Base-by-base conservation (phyloP, 2,797 vertebrate genomes). In the Sebastes paucispinis region DNA sequence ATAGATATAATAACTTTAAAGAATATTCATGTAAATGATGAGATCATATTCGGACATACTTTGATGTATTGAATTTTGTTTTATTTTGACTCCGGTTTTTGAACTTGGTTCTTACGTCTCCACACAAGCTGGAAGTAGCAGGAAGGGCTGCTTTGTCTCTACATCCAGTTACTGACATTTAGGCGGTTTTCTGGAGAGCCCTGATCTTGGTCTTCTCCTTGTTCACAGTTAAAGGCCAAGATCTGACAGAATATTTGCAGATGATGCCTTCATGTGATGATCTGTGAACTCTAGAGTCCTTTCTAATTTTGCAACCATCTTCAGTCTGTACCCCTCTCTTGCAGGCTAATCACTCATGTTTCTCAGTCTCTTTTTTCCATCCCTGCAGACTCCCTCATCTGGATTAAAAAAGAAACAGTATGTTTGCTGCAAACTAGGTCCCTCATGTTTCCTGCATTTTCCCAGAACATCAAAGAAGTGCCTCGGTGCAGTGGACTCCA, bases 381-480 rank as follows among this genome's bases (percentile, higher is more conserved):
- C 77, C 34, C 73, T 27, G 6, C 8, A 73, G 66, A 76, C 50
- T 73, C 31, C 76, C 32, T 73, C 58, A 60, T 85, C 73, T 85
- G 58, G 58, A 75, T 84, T 64, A 77, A 63, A 81, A 77, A 63
- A 64, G 24, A 73, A 55, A 4, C 6, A 52, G 58, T 29, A 36
- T 20, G 31, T 81, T 82, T 79, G 67, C 63, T 62, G 32, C 39
- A 69, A 60, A 80, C 60, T 66, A 27, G 59, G 80, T 79, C 58
- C 68, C 27, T 55, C 36, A 58, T 73, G 70, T 75, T 76, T 75
- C 59, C 60, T 62, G 60, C 76, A 52, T 81, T 64, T 77, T 68
- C 69, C 22, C 36, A 54, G 57, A 60, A 73, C 75, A 84, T 84
- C 81, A 85, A 76, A 90, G 75, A 75, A 43, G 1, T 16, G 57